phyloP scores from a whole-genome alignment of 1,140 invertebrate species.

The Bombus vancouverensis region DNA sequence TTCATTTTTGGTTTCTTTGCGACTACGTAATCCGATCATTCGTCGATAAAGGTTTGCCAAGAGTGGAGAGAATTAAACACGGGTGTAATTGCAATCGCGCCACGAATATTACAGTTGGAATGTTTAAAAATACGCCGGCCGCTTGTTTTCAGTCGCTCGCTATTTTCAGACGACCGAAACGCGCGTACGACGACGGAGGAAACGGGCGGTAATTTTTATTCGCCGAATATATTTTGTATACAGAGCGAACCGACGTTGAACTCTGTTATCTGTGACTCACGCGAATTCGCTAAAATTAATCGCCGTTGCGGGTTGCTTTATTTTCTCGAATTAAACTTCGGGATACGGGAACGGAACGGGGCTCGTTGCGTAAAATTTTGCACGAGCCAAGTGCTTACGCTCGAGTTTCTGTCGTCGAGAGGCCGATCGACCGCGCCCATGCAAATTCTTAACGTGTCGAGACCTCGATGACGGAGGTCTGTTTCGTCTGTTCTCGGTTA shows the following conservation, averaged over 20 bases:
- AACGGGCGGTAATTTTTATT: neutral
- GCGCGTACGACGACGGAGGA: neutral
- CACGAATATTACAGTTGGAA: neutral
- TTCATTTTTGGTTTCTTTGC: neutral
- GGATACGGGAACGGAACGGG: neutral
- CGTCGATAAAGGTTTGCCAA: rapidly evolving
- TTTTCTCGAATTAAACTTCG: conserved; percentile 27
- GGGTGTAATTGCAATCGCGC: conserved; percentile 4
- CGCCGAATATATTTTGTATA: conserved; percentile 13
- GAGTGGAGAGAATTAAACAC: neutral
- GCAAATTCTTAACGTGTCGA: conserved; percentile 26
- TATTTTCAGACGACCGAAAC: conserved; percentile 24
- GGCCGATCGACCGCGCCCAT: conserved; percentile 1
- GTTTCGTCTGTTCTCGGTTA: conserved; percentile 12
- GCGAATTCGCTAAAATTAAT: conserved; percentile 13
- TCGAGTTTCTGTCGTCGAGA: neutral
- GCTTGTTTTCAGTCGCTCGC: neutral
- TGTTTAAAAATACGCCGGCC: conserved; percentile 28
- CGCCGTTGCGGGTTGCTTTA: neutral
- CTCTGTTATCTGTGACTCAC: conserved; percentile 15
- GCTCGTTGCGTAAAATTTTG: conserved; percentile 39
- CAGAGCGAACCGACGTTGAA: conserved; percentile 8
- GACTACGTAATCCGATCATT: neutral
- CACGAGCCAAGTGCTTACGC: conserved; percentile 23
- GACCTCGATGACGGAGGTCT: conserved; percentile 22